Evolutionary conservation across 2,113 vertebrate genomes (phyloP).

Genomic region (Chaenogobius annularis): DNA sequence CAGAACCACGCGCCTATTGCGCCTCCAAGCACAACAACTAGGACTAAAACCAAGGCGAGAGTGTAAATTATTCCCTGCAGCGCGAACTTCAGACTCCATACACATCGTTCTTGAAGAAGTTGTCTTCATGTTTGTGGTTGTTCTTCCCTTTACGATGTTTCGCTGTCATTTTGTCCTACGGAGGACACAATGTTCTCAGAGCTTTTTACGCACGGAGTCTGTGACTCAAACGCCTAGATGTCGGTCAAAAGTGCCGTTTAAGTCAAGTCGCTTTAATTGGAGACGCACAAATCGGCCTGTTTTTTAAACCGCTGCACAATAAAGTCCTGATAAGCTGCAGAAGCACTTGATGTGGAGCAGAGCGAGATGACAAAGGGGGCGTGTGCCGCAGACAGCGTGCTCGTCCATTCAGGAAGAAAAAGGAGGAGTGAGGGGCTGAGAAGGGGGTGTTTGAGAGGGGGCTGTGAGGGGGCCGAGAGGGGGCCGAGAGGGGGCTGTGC

Average conservation of each 20-base stretch:
- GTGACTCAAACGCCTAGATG: neutral
- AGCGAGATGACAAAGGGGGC: conserved; percentile 47
- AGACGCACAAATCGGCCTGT: neutral
- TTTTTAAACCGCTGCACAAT: conserved; percentile 17
- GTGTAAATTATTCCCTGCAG: conserved; percentile 40
- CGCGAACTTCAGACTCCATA: conserved; percentile 49
- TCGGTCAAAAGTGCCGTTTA: neutral
- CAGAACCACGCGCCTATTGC: conserved; percentile 62
- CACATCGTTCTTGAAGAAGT: conserved; percentile 64
- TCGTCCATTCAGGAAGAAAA: conserved; percentile 37
- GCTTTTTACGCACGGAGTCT: conserved; percentile 17
- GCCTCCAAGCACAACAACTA: conserved; percentile 56
- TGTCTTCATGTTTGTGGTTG: conserved; percentile 70
- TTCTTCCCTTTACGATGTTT: conserved; percentile 74
- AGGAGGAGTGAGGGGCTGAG: conserved; percentile 18
- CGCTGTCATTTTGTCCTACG: conserved; percentile 69
- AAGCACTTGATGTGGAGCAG: conserved; percentile 27
- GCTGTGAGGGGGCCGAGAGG: no score
- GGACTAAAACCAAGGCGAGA: conserved; percentile 45
- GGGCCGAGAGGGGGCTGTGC: conserved; percentile 26
- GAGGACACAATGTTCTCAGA: conserved; percentile 62
- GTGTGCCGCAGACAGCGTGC: conserved; percentile 39
- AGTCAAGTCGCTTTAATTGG: conserved; percentile 11
- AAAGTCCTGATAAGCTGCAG: conserved; percentile 30
- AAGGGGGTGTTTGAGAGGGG: no score